phyloP scores from a whole-genome alignment of 2,888 invertebrate genomes.

The Athalia cordata region DNA sequence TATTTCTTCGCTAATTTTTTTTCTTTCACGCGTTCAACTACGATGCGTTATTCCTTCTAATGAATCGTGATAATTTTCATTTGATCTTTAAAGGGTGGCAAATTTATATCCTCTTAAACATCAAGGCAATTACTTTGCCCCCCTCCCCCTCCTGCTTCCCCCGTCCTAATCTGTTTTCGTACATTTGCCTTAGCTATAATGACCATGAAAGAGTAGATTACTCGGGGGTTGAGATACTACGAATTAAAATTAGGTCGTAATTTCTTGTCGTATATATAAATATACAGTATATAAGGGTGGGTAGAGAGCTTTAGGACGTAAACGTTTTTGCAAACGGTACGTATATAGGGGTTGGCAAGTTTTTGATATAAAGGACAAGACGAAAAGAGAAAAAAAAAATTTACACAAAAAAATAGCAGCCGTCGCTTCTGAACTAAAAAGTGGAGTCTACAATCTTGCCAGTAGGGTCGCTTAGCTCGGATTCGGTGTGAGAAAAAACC shows the following conservation, averaged over 20 bases:
- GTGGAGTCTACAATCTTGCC: not conserved
- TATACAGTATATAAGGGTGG: too few species aligned
- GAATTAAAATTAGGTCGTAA: slow-evolving; percentile 40
- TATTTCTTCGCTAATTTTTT: not conserved
- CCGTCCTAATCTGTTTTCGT: slow-evolving; percentile 32
- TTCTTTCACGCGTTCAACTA: too few species aligned
- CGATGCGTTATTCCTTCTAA: not conserved
- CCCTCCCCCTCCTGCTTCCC: not conserved
- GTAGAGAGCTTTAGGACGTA: not conserved
- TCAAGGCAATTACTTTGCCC: slow-evolving; percentile 26
- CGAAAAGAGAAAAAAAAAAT: slow-evolving; percentile 6
- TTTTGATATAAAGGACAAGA: slow-evolving; percentile 30
- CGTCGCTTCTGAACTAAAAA: not conserved
- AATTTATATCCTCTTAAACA: slow-evolving; percentile 39
- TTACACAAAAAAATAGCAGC: not conserved
- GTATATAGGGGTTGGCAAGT: not conserved
- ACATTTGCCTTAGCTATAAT: slow-evolving; percentile 34
- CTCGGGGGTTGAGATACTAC: slow-evolving; percentile 27
- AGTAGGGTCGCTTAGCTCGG: not conserved
- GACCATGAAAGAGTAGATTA: slow-evolving; percentile 37
- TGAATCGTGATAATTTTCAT: slow-evolving; percentile 15
- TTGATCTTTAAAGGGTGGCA: slow-evolving; percentile 9
- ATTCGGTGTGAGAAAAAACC: not conserved
- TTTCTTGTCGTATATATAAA: slow-evolving; percentile 18
- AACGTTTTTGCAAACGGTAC: slow-evolving; percentile 6